These are phyloP conservation scores for Todus mexicanus DNA, from an alignment of 2,797 vertebrate species.

Conservation along the genomic window DNA sequence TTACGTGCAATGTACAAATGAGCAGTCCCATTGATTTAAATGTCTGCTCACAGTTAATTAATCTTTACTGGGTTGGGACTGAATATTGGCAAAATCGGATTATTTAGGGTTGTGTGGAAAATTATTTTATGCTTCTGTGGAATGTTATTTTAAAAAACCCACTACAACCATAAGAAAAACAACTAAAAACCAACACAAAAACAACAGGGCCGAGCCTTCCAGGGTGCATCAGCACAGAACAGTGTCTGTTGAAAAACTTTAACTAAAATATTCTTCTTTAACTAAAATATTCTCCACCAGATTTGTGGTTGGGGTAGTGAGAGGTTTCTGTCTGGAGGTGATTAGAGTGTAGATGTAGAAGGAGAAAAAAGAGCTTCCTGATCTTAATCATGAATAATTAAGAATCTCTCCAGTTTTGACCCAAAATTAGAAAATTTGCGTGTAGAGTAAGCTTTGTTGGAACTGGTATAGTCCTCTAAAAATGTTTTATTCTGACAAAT, in stretches of 20 bases:
- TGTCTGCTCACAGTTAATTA: background rate
- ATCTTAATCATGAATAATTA: constrained; percentile 29
- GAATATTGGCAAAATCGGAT: background rate
- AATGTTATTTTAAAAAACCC: background rate
- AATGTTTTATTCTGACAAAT: background rate
- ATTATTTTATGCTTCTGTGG: background rate
- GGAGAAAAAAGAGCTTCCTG: background rate
- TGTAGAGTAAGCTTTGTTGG: background rate
- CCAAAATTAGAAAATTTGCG: background rate
- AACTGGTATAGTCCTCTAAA: background rate
- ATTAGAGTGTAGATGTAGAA: background rate
- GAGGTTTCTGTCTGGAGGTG: background rate
- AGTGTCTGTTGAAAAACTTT: background rate
- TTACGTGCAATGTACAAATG: background rate
- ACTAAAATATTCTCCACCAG: background rate
- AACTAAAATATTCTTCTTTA: background rate
- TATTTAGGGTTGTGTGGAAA: background rate
- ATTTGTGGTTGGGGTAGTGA: background rate
- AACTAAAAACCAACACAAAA: background rate
- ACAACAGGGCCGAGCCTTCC: background rate
- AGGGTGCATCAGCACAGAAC: background rate
- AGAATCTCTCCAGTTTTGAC: background rate
- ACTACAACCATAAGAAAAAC: background rate
- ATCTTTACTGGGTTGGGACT: background rate
- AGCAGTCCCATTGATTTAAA: background rate